These are phyloP conservation scores for Trichogramma evanescens DNA, from an alignment of 2,888 invertebrate species.

Conservation along the genomic window DNA sequence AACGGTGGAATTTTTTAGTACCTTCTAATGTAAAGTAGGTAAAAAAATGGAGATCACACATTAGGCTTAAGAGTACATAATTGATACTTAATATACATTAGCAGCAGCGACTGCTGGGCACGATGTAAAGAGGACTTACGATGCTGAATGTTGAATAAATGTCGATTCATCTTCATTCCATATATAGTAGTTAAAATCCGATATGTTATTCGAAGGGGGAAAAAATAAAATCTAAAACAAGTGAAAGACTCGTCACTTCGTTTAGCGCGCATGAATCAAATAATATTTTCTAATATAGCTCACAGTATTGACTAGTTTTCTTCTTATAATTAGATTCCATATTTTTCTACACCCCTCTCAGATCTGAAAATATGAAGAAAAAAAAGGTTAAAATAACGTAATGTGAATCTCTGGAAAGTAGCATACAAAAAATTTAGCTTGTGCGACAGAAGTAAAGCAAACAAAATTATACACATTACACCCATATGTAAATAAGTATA, in stretches of 20 bases:
- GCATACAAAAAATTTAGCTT: background rate
- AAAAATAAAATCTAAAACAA: background rate
- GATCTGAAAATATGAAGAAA: background rate
- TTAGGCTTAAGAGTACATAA: too few species aligned
- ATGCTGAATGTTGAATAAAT: too few species aligned
- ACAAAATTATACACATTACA: background rate
- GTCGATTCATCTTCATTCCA: too few species aligned
- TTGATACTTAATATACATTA: too few species aligned
- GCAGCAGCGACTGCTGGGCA: too few species aligned
- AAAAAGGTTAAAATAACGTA: background rate
- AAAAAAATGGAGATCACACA: too few species aligned
- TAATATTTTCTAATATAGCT: slow-evolving; percentile 23
- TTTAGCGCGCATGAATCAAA: slow-evolving; percentile 27
- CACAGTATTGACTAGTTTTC: slow-evolving; percentile 19
- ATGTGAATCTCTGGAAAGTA: background rate
- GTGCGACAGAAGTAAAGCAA: too few species aligned
- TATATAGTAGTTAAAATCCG: too few species aligned
- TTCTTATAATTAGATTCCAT: slow-evolving; percentile 24
- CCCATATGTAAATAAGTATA: background rate
- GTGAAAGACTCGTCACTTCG: slow-evolving; percentile 2
- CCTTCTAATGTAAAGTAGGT: too few species aligned
- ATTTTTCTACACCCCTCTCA: slow-evolving; percentile 28
- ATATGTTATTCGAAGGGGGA: too few species aligned
- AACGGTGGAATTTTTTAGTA: too few species aligned
- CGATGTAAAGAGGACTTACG: too few species aligned